Conservation (phyloP, 1,140 invertebrate genomes). For the Stenopsyche tienmushanensis region DNA sequence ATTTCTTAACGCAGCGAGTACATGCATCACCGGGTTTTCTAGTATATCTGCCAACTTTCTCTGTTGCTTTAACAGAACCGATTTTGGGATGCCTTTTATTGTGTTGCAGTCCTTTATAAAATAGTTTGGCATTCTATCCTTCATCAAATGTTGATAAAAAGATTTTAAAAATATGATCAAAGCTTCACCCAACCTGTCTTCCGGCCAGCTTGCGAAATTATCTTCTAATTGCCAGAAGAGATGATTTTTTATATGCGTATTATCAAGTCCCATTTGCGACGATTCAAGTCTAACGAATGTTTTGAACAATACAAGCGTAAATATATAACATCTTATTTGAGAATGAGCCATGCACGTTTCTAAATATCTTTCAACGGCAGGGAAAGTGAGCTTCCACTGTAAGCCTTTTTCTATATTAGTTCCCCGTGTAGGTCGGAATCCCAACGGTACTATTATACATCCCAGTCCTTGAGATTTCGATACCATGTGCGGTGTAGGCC, state of each 20-base stretch:
- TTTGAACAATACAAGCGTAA: constrained; percentile 65
- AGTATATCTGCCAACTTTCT: constrained; percentile 65
- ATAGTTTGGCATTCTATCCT: constrained; percentile 65
- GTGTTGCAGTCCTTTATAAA: constrained; percentile 72
- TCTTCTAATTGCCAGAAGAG: constrained; percentile 79
- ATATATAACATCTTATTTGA: constrained; percentile 68
- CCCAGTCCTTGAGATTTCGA: constrained; percentile 65
- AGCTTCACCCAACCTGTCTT: constrained; percentile 66
- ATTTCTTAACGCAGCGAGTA: constrained; percentile 66
- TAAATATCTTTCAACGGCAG: constrained; percentile 69
- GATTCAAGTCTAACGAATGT: constrained; percentile 64
- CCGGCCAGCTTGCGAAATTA: constrained; percentile 66
- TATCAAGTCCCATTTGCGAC: constrained; percentile 58
- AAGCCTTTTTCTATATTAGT: constrained; percentile 60
- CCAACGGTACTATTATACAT: constrained; percentile 68
- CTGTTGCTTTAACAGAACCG: constrained; percentile 64
- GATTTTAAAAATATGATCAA: constrained; percentile 63
- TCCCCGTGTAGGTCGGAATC: constrained; percentile 60
- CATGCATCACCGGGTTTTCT: constrained; percentile 68
- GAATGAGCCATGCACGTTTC: constrained; percentile 68
- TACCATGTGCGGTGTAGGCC: constrained; percentile 67
- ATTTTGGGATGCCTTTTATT: constrained; percentile 66
- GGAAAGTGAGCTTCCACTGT: constrained; percentile 75
- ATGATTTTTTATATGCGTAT: constrained; percentile 70
- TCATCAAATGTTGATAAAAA: constrained; percentile 57